Evolutionary conservation across 2,888 invertebrate species (phyloP).

Genomic region (Nomada flava): DNA sequence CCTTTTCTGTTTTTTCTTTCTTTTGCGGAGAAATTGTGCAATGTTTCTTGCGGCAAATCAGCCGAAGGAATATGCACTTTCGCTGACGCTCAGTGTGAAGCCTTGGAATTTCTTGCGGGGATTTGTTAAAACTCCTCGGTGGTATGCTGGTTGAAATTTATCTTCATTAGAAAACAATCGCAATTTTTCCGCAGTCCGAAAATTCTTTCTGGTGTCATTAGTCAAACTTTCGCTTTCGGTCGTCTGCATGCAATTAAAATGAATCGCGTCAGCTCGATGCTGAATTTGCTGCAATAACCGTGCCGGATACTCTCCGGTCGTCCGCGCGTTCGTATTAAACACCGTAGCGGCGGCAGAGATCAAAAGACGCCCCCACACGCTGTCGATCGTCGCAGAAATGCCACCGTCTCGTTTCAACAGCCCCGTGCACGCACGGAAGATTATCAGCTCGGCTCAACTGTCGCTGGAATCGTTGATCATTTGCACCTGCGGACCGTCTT

Average conservation of each 20-base stretch:
- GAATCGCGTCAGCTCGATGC: too few relatives aligned
- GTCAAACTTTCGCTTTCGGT: neutral
- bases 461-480: constrained; percentile 37
- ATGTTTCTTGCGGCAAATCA: neutral
- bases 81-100: constrained; percentile 10
- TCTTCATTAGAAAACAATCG: neutral
- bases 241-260: neutral
- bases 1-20: neutral
- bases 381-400: constrained; percentile 63
- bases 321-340: constrained; percentile 27
- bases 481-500: constrained; percentile 48
- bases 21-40: neutral
- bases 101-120: constrained; percentile 1
- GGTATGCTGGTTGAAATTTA: neutral
- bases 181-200: neutral
- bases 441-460: constrained; percentile 28
- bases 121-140: neutral
- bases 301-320: neutral
- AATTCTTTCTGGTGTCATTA: neutral
- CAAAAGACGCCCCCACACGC: constrained; percentile 71
- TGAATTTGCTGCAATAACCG: too few relatives aligned
- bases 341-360: constrained; percentile 66
- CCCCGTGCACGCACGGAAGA: constrained; percentile 34
- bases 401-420: constrained; percentile 66
- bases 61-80: constrained; percentile 13